phyloP scores from a whole-genome alignment of 2,113 vertebrate genomes.

The Trinectes maculatus region DNA sequence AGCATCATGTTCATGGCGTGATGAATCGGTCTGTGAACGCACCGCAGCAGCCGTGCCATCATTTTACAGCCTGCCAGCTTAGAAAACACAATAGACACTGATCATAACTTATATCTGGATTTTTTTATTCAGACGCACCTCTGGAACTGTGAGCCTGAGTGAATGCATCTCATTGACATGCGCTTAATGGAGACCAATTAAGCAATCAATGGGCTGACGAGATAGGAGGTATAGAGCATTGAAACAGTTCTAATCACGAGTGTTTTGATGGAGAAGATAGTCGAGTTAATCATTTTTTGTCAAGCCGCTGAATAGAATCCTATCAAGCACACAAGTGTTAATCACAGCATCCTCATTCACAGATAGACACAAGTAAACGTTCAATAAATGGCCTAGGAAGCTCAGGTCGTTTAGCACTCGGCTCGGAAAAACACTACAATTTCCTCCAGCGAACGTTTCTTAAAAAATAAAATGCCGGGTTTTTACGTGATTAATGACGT shows the following conservation, averaged over 20 bases:
- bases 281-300: conserved; percentile 25
- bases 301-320: conserved; percentile 23
- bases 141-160: background rate
- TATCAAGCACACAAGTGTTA: conserved; percentile 40
- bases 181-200: conserved; percentile 38
- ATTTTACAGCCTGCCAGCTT: background rate
- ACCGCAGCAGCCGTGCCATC: background rate
- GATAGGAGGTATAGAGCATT: conserved; percentile 41
- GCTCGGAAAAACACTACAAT: conserved; percentile 35
- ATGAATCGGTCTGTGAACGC: too few relatives aligned
- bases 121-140: background rate
- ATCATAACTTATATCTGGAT: conserved; percentile 12
- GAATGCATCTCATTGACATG: conserved; percentile 33
- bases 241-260: conserved; percentile 31
- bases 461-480: conserved; percentile 24
- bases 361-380: background rate
- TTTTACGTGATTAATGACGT: conserved; percentile 32
- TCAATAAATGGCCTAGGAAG: conserved; percentile 35
- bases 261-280: conserved; percentile 42
- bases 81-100: conserved; percentile 1
- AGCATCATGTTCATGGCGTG: background rate
- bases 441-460: conserved; percentile 26
- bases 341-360: conserved; percentile 36
- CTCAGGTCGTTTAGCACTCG: conserved; percentile 26
- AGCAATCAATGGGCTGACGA: conserved; percentile 46